Evolutionary conservation across 1,140 invertebrate species (phyloP).

Genomic region (Stratiolaelaps scimitus): DNA sequence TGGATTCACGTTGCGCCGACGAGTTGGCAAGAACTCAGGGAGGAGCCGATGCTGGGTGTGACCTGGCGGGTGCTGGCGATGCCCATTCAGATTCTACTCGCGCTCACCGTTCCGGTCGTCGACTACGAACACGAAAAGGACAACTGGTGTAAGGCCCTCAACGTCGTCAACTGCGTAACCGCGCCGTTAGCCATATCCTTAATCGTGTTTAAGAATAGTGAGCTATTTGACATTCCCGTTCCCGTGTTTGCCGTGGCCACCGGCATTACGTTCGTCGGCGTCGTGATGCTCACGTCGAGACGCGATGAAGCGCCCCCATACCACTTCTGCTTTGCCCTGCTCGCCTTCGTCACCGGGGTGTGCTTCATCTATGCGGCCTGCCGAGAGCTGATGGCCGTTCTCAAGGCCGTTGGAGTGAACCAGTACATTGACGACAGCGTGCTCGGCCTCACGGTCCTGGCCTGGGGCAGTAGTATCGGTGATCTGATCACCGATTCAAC

Average conservation of each 20-base stretch:
- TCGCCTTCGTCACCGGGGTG: background rate
- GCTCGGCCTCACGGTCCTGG: slow-evolving; percentile 45
- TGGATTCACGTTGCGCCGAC: background rate
- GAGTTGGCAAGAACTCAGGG: slow-evolving; percentile 3
- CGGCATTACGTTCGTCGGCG: background rate
- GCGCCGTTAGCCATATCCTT: slow-evolving; percentile 11
- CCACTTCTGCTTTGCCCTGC: slow-evolving; percentile 10
- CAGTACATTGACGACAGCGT: slow-evolving; percentile 35
- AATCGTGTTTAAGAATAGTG: background rate
- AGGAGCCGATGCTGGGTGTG: background rate
- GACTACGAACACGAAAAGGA: slow-evolving; percentile 26
- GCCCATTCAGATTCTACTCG: slow-evolving; percentile 8
- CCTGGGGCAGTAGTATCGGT: slow-evolving; percentile 47
- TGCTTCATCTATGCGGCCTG: slow-evolving; percentile 27
- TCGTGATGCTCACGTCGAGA: background rate
- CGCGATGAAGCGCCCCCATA: background rate
- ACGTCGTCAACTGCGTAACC: slow-evolving; percentile 16
- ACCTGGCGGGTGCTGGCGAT: background rate
- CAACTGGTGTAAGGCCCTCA: slow-evolving; percentile 21
- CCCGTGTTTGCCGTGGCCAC: background rate
- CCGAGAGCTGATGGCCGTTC: slow-evolving; percentile 3
- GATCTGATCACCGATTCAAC: slow-evolving; percentile 46
- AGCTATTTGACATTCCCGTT: background rate
- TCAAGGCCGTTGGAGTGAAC: background rate
- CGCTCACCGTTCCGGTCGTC: slow-evolving; percentile 16